Evolutionary conservation across 2,888 invertebrate genomes (phyloP), one percentile per base, ranked within the genome.

Genomic region (Archaeoteleia sp.): DNA sequence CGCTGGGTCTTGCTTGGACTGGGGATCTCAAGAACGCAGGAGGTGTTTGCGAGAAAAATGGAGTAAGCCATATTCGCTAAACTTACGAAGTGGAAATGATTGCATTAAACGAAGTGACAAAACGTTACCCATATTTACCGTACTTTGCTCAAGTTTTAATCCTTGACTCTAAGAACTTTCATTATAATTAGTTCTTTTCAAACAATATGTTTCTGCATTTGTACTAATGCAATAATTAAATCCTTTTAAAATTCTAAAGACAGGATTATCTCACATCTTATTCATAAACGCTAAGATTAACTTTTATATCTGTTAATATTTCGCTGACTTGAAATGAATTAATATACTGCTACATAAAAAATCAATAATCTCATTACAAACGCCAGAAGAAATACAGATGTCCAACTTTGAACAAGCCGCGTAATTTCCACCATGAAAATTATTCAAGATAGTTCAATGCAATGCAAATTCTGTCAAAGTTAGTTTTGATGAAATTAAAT

Each of bases 1-100:
- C 96, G 2, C 87, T 99, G 67, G 99, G 99, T 5, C 87, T 99
- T 63, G 98, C 99, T 3, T 99, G 98, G 98, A 98, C 98, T 0
- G 96, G 96, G 0, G 96, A 96, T 86, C 88, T 96, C 32, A 96
- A 96, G 85, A 96, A 96, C 83, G 96, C 98, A 15, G 98, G 98
- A 5, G 98, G 98, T 20, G 97, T 99, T 70, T 99, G 98, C 86
- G 98, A 99, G 86, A 95, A 95, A 84, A 96, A 96, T 86, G 96
- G 96, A 87, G 95, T 95, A 88, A 90, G 91, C 87, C 48, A 53
- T 54, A 62, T 53, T 49, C 35, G 4, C 43, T 30, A 20, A 29
- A 67, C 13, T 51, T 65, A 61, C 55, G 49, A 27, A 8, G 39
- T 14, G n/a, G 9, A 10, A 49, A 42, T 37, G 30, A 48, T 62